Base-by-base conservation (phyloP, 92 coral and sea anemone species). In the Phymanthus crucifer region DNA sequence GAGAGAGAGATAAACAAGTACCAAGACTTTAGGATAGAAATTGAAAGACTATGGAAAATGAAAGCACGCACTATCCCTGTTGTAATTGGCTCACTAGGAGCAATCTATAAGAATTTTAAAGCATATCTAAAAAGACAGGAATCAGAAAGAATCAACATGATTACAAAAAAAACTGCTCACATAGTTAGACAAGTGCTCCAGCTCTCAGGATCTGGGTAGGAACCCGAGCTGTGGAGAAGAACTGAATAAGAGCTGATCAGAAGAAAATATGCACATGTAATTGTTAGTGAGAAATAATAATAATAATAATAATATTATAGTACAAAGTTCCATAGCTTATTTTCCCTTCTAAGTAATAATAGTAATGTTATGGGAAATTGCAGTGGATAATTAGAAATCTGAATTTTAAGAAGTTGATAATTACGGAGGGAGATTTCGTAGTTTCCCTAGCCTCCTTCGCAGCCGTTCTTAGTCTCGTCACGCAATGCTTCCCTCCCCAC, bases 1-100 rank as follows among this genome's bases (percentile, higher is more conserved):
- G 56, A 48, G 56, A 48, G 16, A 16, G n/a, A 72, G 48, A 40
- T 73, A 3, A 31, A 73, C 17, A 73, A 73, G 16, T 73, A 73
- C 16, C 56, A 48, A 21, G 56, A 48, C 56, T 12, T 48, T 48
- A 1, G 56, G 16, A 48, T 48, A 18, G 56, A 48, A 48, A 48
- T 48, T 3, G 6, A 48, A 48, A 48, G 6, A 48, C 56, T 48
- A 12, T 48, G 56, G 56, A 48, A 48, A 48, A 12, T 48, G 3
- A 48, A 48, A 48, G 16, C 6, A 48, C 16, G 56, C 17, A 48
- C 14, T 45, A 45, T 45, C 8, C 50, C 50, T 45, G 16, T 45
- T 45, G 50, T 45, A 45, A 45, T 45, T 45, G 50, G 50, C 50
- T 45, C 50, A 45, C 50, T 45, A 45, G 50, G 50, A 45, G 50